Percentiles rank a stretch among this genome's conserved stretches.
These are phyloP conservation scores for Apamea crenata DNA, from an alignment of 2,888 invertebrate genomes.

Conservation along the genomic window DNA sequence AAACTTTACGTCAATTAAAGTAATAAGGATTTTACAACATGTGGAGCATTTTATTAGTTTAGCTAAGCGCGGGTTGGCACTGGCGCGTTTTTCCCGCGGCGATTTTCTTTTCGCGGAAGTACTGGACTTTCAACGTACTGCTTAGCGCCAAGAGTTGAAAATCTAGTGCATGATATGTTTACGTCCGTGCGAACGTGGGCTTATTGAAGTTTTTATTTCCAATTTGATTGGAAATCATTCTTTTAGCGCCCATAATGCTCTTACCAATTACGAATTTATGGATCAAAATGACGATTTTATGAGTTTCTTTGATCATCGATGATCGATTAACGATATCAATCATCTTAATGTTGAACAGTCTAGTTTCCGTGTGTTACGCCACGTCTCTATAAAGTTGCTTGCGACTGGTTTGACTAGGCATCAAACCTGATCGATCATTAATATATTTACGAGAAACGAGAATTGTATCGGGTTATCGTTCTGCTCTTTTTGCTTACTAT, in stretches of 20 bases:
- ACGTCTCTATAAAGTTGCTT: conserved; percentile 50
- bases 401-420: conserved; percentile 61
- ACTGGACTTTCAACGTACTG: neutral
- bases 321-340: conserved; percentile 57
- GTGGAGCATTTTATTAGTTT: conserved; percentile 15
- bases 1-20: conserved; percentile 29
- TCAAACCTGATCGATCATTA: conserved; percentile 65
- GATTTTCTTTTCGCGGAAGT: neutral
- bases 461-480: conserved; percentile 53
- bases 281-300: conserved; percentile 51
- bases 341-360: conserved; percentile 50
- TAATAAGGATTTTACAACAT: conserved; percentile 20
- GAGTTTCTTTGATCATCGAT: conserved; percentile 49
- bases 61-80: neutral
- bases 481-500: conserved; percentile 50
- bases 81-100: neutral
- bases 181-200: neutral
- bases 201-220: conserved; percentile 12
- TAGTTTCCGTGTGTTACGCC: conserved; percentile 61
- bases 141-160: neutral
- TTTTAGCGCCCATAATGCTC: conserved; percentile 34
- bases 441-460: conserved; percentile 62
- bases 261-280: conserved; percentile 38
- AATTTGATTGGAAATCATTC: conserved; percentile 21
- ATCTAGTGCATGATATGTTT: neutral